Evolutionary conservation across 2,797 vertebrate genomes (phyloP).

Genomic region (Rhyacichthys aspro): DNA sequence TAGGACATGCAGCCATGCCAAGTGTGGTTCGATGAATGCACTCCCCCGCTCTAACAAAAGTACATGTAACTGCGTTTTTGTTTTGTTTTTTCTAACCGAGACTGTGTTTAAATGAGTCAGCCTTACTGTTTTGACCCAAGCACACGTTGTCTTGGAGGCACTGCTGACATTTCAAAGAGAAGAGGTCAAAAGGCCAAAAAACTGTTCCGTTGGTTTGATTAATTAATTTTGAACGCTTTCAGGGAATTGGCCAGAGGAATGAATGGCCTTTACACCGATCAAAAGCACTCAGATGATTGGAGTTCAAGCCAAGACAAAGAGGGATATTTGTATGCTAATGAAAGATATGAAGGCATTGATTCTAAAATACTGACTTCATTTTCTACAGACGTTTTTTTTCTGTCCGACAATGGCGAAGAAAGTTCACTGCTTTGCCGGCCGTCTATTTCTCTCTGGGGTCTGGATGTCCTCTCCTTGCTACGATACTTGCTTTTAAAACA

Average conservation of each 20-base stretch:
- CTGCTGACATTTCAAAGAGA: constrained; percentile 37
- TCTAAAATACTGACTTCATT: constrained; percentile 4
- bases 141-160: constrained; percentile 25
- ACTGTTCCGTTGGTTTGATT: constrained; percentile 60
- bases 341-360: constrained; percentile 17
- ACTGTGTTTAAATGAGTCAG: constrained; percentile 12
- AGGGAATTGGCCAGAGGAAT: constrained; percentile 45
- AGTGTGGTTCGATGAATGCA: constrained; percentile 5
- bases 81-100: constrained; percentile 2
- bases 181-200: constrained; percentile 53
- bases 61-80: no score
- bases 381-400: neutral
- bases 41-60: neutral
- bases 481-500: no score
- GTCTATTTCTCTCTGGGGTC: no score
- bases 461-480: no score
- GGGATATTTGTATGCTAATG: constrained; percentile 19
- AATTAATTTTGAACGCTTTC: constrained; percentile 70
- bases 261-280: constrained; percentile 38
- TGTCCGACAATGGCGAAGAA: no score
- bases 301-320: constrained; percentile 30
- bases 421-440: no score
- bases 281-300: constrained; percentile 61
- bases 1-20: no score
- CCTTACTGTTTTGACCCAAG: constrained; percentile 11